Conservation (phyloP, 2,113 vertebrate genomes). For the Tylochromis polylepis region DNA sequence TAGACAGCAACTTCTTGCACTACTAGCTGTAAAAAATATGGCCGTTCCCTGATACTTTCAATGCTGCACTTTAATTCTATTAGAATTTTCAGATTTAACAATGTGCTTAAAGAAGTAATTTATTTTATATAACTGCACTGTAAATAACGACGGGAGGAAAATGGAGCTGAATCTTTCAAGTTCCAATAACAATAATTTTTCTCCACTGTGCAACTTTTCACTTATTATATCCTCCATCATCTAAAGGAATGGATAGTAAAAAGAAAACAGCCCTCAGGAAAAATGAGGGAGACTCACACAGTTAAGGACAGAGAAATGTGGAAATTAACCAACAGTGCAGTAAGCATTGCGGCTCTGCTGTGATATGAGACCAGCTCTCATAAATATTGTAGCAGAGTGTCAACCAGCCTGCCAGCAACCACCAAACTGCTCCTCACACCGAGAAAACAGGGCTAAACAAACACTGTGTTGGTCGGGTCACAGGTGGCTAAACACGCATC, state of each 20-base stretch:
- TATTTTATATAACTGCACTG: neutral
- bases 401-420: neutral
- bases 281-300: neutral
- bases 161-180: neutral
- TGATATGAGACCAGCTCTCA: constrained; percentile 14
- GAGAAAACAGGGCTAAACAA: constrained; percentile 7
- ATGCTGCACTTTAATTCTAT: neutral
- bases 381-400: constrained; percentile 39
- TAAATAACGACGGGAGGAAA: neutral
- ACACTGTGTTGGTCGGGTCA: neutral
- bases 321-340: constrained; percentile 28
- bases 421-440: neutral
- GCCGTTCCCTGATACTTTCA: neutral
- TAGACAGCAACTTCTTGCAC: neutral
- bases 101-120: neutral
- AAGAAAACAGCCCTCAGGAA: neutral
- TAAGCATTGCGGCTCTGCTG: constrained; percentile 36
- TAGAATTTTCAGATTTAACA: neutral
- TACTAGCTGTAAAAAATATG: neutral
- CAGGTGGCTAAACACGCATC: neutral
- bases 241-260: neutral
- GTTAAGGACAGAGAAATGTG: neutral
- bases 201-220: neutral
- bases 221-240: neutral
- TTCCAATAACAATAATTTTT: neutral